Evolutionary conservation across 2,888 invertebrate genomes (phyloP), one percentile per base, ranked within the genome.

Genomic region (Alloscopus bannaensis): DNA sequence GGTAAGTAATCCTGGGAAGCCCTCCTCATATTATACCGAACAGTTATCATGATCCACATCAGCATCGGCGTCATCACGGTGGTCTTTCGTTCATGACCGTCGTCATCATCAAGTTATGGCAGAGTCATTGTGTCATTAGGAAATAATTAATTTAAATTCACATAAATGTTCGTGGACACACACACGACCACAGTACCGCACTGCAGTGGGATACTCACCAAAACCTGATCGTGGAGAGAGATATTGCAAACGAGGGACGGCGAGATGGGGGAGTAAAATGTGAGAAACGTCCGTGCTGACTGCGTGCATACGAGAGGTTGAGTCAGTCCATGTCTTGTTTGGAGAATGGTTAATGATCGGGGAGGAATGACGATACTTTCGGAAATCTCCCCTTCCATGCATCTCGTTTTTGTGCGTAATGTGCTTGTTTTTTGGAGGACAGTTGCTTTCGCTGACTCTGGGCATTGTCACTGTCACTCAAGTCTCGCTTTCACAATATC

Each of bases 91-190:
- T 57, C 45, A 70, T 47, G 59, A 47, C 31, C 47, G 50, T 57
- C 28, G 42, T 42, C 18, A 45, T 68, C 22, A 68, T 52, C 31
- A 52, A 40, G 29, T 40, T 16, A 29, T 31, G 11, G 42, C n/a
- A n/a, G 40, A 66, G 40, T 55, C 68, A 62, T 57, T 57, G 57
- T 57, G 57, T 57, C 57, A 68, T 70, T 70, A 70, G 70, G 70
- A 70, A 70, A 70, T 70, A 60, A 70, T 70, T 70, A 59, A 59
- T 70, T 70, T 59, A 70, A 60, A 70, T 70, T 70, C 59, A 60
- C 52, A 55, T 68, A 55, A 55, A 68, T 57, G 55, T 40, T 40
- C 13, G 55, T 55, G 68, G 57, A 68, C 55, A 68, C 40, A 57
- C 65, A 45, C 59, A 29, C 24, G 31, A 59, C 59, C 29, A 31